Evolutionary conservation across 2,113 vertebrate species (phyloP), one percentile per base, ranked within the genome.

Genomic region (Rana temporaria): DNA sequence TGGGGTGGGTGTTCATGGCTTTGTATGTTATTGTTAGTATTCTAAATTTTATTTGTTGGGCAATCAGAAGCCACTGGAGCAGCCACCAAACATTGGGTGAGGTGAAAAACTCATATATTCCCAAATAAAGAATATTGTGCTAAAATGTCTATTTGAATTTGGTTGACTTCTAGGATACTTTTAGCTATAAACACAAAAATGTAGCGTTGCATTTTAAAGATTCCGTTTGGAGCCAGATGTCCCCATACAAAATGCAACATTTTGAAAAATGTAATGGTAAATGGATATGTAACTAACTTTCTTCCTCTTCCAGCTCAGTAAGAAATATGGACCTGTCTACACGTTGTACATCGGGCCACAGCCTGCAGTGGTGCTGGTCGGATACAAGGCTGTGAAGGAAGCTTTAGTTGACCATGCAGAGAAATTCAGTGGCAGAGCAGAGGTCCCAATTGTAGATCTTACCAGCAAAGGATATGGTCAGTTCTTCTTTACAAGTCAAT

Each of bases 401-500:
- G 91, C 89, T 0, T 63, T 93, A 63, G 84, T 91, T 19, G 89
- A 89, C 15, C 84, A 81, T 55, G 88, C 82, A 0, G 88, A 91
- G 32, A 87, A 89, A 2, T 92, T 92, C 87, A 90, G 88, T 1
- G 91, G 89, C 56, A 84, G 88, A 0, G 90, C 89, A 74, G 85
- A 90, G 42, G 1, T 92, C 65, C 86, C 90, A 11, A 82, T 85
- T 24, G 0, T 92, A 22, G 87, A 93, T 0, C 73, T 77, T 38
- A 91, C 90, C 66, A 90, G 90, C 82, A 84, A 87, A 20, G 90
- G 91, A 62, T 55, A 89, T 20, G 91, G 91, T 92, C 74, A 84
- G 89, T 84, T 22, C 26, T 14, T 32, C n/a, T n/a, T 30, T 24
- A 5, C 4, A 6, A 38, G 42, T 6, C 42, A 48, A 48, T 19